Evolutionary conservation across 2,797 vertebrate species (phyloP), one percentile per base, ranked within the genome.

Genomic region (Esox masquinongy): DNA sequence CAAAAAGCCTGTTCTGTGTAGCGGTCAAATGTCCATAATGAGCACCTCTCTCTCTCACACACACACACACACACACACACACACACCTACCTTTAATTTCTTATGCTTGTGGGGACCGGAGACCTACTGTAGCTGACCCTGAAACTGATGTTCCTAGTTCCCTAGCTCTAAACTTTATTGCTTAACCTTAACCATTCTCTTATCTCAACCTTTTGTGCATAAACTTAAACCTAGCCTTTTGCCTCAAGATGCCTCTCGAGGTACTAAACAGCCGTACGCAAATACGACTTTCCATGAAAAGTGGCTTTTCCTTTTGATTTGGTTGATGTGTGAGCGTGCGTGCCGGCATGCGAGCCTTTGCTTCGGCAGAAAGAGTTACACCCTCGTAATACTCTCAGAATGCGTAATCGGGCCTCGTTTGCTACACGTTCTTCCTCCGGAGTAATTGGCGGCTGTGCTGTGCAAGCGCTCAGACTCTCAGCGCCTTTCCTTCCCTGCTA

Each of bases 61-160:
- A 70, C 68, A 22, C 22, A 70, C 68, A 50, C 39, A 49, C 68
- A 49, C 39, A 70, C 39, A 12, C 68, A 70, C 43, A 49, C 43
- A 50, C 19, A 70, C 39, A 70, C 36, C n/a, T 36, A 50, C 68
- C 1, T 39, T 39, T 39, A 8, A 5, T 39, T 39, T 39, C 36
- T 8, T 39, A 6, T 39, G 36, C 36, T 39, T 39, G 7, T 39
- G 36, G 36, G 36, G 4, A 39, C 36, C 36, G 36, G 2, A 3
- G 5, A 39, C 36, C 36, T 39, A 31, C 3, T 31, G 29, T 31
- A 39, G 7, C 36, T 39, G 36, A 39, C 36, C 36, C 36, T 2
- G 36, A 31, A 31, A 39, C 5, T 39, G 36, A 39, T 39, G 36
- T 39, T 39, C 7, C 36, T 4, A 5, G 36, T 39, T 39, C 7